phyloP scores from a whole-genome alignment of 2,797 vertebrate species.

The Babyrousa celebensis region DNA sequence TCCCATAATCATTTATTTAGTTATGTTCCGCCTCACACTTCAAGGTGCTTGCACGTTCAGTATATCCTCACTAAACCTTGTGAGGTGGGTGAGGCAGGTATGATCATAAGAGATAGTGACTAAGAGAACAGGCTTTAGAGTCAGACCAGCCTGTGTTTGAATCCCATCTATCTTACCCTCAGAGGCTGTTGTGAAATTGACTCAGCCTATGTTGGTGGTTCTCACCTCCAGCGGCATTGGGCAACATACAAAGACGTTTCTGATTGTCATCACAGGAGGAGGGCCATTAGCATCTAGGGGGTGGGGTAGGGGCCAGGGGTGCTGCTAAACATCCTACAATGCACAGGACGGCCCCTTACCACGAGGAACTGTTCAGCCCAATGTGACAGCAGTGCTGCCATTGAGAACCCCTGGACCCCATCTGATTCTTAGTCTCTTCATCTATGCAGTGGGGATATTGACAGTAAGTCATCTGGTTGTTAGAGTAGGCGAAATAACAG shows the following conservation, averaged over 20 bases:
- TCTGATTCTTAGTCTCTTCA: conserved; percentile 26
- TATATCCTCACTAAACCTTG: not conserved
- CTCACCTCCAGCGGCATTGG: not conserved
- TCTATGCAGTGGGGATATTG: not conserved
- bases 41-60: not conserved
- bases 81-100: not conserved
- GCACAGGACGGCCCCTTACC: no score
- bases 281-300: not conserved
- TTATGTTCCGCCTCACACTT: not conserved
- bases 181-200: not conserved
- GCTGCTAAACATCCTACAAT: not conserved
- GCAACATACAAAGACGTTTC: not conserved
- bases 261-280: not conserved
- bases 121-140: conserved; percentile 8
- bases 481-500: not conserved
- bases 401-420: not conserved
- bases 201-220: not conserved
- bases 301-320: not conserved
- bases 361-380: not conserved
- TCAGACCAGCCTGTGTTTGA: conserved; percentile 12
- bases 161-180: not conserved
- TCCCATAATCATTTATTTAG: no score
- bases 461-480: not conserved
- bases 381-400: not conserved
- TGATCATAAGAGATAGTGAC: conserved; percentile 22